phyloP scores from a whole-genome alignment of 2,113 vertebrate species.

The Apodemus sylvaticus region DNA sequence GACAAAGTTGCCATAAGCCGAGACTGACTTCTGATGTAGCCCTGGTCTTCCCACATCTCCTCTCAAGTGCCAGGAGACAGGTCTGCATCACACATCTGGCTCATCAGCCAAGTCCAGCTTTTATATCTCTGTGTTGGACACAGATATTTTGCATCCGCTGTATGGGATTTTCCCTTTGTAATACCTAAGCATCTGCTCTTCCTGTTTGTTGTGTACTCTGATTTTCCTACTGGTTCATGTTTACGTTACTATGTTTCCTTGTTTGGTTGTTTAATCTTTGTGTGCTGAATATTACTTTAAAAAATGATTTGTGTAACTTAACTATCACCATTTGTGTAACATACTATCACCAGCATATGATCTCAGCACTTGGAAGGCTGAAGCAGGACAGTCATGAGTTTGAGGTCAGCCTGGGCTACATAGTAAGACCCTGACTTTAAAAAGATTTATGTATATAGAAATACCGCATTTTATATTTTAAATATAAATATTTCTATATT shows the following conservation, averaged over 20 bases:
- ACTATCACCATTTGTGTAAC: no score
- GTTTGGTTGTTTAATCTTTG: conserved; percentile 19
- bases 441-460: neutral
- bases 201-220: neutral
- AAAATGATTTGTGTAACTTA: neutral
- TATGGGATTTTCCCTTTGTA: conserved; percentile 8
- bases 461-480: neutral
- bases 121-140: neutral
- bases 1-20: neutral
- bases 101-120: neutral
- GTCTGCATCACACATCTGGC: neutral
- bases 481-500: neutral
- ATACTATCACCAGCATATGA: neutral
- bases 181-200: neutral
- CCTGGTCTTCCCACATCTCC: no score
- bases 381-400: neutral
- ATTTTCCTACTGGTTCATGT: neutral
- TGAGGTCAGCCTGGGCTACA: neutral
- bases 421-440: neutral
- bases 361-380: neutral
- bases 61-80: neutral
- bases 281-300: conserved; percentile 34
- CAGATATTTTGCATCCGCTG: neutral
- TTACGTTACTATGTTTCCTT: neutral
- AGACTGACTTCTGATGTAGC: neutral